phyloP scores from a whole-genome alignment of 1,140 invertebrate genomes.

The Drosophila azteca region DNA sequence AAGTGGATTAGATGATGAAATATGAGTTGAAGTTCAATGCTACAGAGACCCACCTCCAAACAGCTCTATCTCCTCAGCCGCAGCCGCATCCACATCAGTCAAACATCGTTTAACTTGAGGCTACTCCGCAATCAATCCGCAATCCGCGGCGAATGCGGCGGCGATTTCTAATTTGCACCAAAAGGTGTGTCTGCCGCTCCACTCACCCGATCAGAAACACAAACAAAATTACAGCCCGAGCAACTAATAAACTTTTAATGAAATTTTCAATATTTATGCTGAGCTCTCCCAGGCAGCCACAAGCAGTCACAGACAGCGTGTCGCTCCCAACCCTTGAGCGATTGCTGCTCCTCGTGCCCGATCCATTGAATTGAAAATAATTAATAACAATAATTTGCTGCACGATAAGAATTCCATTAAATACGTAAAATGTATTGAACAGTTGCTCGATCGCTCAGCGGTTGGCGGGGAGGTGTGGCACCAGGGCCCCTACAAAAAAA shows the following conservation, averaged over 20 bases:
- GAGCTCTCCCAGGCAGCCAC: slow-evolving; percentile 13
- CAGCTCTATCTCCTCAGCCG: slow-evolving; percentile 15
- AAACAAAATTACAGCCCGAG: slow-evolving; percentile 40
- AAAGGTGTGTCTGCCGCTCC: slow-evolving; percentile 65
- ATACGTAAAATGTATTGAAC: slow-evolving; percentile 79
- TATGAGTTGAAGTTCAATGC: slow-evolving; percentile 26
- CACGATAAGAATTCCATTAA: slow-evolving; percentile 83
- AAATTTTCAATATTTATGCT: slow-evolving; percentile 68
- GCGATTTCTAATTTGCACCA: slow-evolving; percentile 77
- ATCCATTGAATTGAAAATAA: slow-evolving; percentile 71
- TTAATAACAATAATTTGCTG: slow-evolving; percentile 82
- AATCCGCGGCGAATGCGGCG: slow-evolving; percentile 27
- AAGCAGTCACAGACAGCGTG: slow-evolving; percentile 73
- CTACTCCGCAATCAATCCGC: slow-evolving; percentile 71
- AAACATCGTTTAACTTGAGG: slow-evolving; percentile 65
- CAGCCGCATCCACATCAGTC: slow-evolving; percentile 48
- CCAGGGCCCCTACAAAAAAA: slow-evolving; percentile 20
- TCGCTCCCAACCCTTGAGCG: slow-evolving; percentile 81
- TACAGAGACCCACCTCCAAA: slow-evolving; percentile 24
- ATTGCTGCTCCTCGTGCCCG: slow-evolving; percentile 52
- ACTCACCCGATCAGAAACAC: slow-evolving; percentile 43
- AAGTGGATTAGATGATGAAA: no score
- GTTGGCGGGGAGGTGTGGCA: slow-evolving; percentile 54
- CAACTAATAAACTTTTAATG: slow-evolving; percentile 64
- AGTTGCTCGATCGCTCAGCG: slow-evolving; percentile 48